Percentiles rank a stretch among this genome's conserved stretches.
phyloP scores from a whole-genome alignment of 2,113 vertebrate species.

The Gobio gobio region DNA sequence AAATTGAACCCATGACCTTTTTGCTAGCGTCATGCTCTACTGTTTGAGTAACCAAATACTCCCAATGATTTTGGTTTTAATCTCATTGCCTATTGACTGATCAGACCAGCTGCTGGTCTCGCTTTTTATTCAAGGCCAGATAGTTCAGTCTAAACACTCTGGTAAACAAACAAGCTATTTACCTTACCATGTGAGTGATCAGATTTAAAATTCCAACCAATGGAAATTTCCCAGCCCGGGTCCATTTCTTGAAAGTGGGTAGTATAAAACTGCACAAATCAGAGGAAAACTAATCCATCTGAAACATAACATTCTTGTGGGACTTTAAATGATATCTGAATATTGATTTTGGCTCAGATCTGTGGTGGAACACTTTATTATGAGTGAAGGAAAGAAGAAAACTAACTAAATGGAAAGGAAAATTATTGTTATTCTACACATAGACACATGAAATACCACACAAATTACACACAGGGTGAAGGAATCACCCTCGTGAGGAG shows the following conservation, averaged over 20 bases:
- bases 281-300: constrained; percentile 40
- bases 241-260: background rate
- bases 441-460: constrained; percentile 19
- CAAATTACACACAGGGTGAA: constrained; percentile 36
- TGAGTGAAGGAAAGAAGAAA: constrained; percentile 50
- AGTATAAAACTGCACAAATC: constrained; percentile 26
- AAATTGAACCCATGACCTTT: background rate
- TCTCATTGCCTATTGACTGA: constrained; percentile 16
- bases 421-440: constrained; percentile 59
- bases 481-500: constrained; percentile 49
- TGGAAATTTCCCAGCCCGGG: constrained; percentile 42
- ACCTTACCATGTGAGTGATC: constrained; percentile 40
- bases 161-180: constrained; percentile 33
- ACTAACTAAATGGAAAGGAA: constrained; percentile 49
- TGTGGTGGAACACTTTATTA: constrained; percentile 56
- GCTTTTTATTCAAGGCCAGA: constrained; percentile 22
- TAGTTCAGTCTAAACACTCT: constrained; percentile 36
- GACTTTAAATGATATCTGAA: constrained; percentile 57
- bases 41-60: background rate
- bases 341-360: constrained; percentile 54
- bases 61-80: background rate
- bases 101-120: constrained; percentile 17
- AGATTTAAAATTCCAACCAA: constrained; percentile 28
- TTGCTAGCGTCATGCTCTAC: background rate
- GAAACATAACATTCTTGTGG: constrained; percentile 59